Base-by-base conservation (phyloP, 2,888 invertebrate species). In the Agapostemon virescens region DNA sequence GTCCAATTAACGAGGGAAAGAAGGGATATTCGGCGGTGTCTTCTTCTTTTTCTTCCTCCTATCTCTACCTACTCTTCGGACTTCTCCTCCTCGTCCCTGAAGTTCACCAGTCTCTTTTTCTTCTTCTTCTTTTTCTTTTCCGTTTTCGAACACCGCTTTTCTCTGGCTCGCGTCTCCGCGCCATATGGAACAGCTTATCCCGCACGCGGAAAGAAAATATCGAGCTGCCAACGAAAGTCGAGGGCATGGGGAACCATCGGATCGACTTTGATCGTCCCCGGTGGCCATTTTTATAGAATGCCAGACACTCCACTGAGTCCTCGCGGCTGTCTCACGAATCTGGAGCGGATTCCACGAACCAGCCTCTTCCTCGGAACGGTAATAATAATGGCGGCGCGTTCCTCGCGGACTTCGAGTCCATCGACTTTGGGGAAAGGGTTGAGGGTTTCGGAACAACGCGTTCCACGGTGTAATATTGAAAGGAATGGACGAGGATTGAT, bases 201-300 rank as follows among this genome's bases (percentile, higher is more conserved):
- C 80, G 79, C 82, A 82, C 72, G 82, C 83, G 85, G 84, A 85
- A 84, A 84, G 85, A 85, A 87, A 89, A 88, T 87, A 88, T 77
- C 81, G 64, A 68, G 49, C 70, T 79, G 45, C 74, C 75, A 26
- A 63, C 74, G 82, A 83, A 80, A 75, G 66, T 49, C 40, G 33
- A 33, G 36, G 69, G 49, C 69, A 68, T 45, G 55, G 75, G 76
- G 20, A 26, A 64, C 69, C 83, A 30, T 23, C 58, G 30, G 82
- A 86, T 84, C 79, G 85, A 84, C 89, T 89, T 89, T 89, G 89
- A 89, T 89, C 89, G 55, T 38, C n/a, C 71, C 67, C 15, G 66
- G 84, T 76, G 69, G 74, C 61, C 81, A 79, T 86, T 86, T 88
- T 89, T 88, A 87, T 84, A 85, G 83, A 83, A 81, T 70, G 38